Conservation (phyloP, 1,140 invertebrate genomes). For the Metaphire vulgaris region DNA sequence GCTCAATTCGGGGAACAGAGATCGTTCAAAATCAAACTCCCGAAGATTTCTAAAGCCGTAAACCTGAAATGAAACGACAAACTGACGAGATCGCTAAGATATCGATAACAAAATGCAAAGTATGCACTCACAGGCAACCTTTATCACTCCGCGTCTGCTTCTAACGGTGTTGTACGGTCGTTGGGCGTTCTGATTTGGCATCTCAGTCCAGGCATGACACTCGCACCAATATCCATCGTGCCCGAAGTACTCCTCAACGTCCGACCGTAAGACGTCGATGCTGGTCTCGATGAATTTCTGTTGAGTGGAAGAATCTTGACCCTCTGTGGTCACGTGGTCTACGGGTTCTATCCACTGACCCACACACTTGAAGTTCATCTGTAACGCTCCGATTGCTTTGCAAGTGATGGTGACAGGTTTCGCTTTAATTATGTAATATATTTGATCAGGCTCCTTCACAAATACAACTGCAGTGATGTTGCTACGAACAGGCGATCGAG, state of each 20-base stretch:
- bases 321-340: constrained; percentile 61
- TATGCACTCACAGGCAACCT: constrained; percentile 88
- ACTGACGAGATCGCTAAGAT: too few species aligned
- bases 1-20: too few species aligned
- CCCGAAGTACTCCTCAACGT: constrained; percentile 83
- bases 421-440: constrained; percentile 74
- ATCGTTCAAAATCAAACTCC: too few species aligned
- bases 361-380: constrained; percentile 73
- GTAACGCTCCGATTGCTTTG: constrained; percentile 74
- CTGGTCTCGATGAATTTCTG: constrained; percentile 48
- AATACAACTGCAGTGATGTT: constrained; percentile 57
- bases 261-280: constrained; percentile 75
- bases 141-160: constrained; percentile 73
- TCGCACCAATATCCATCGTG: constrained; percentile 74
- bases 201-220: constrained; percentile 68
- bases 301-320: neutral
- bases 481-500: neutral
- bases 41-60: too few species aligned
- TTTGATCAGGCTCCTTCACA: constrained; percentile 72
- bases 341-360: constrained; percentile 59
- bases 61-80: too few species aligned
- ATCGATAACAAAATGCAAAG: too few species aligned
- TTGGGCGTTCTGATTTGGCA: constrained; percentile 47
- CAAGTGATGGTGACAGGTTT: constrained; percentile 78
- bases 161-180: constrained; percentile 60